These are phyloP conservation scores for Drosophila pallidifrons DNA, from an alignment of 1,140 invertebrate genomes.

Conservation along the genomic window DNA sequence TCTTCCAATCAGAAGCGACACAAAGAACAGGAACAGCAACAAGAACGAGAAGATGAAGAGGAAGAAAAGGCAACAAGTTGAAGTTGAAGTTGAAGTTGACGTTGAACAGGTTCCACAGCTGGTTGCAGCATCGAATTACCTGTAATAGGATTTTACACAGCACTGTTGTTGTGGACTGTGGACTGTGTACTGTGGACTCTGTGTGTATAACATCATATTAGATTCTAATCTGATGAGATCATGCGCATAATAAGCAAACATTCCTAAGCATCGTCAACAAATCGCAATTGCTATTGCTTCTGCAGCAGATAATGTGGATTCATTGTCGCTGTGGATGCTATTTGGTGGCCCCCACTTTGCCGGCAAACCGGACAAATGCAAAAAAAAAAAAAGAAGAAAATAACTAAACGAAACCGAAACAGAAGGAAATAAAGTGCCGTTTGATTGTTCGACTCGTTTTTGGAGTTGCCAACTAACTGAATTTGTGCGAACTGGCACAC, in stretches of 20 bases:
- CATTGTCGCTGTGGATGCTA: constrained; percentile 9
- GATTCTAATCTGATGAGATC: background rate
- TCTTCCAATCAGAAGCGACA: constrained; percentile 8
- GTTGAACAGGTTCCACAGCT: constrained; percentile 25
- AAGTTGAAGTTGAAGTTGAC: constrained; percentile 16
- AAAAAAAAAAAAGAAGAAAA: background rate
- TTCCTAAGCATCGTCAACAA: constrained; percentile 2
- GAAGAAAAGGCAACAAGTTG: background rate
- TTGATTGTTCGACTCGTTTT: constrained; percentile 4
- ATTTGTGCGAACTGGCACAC: constrained; percentile 7
- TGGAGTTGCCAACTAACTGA: constrained; percentile 5
- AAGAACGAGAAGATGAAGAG: constrained; percentile 9
- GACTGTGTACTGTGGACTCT: no score
- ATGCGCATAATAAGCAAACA: constrained; percentile 17
- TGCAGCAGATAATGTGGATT: constrained; percentile 10
- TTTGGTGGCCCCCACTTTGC: constrained; percentile 7
- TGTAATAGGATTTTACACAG: constrained; percentile 5
- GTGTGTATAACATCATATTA: no score
- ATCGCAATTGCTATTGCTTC: background rate
- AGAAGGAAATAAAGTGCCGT: background rate
- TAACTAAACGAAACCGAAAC: background rate
- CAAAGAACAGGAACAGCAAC: background rate
- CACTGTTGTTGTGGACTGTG: background rate
- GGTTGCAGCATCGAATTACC: constrained; percentile 1
- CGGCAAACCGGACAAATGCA: constrained; percentile 26